Conservation (phyloP, 2,888 invertebrate species). For the Acanthosepion lycidas region DNA sequence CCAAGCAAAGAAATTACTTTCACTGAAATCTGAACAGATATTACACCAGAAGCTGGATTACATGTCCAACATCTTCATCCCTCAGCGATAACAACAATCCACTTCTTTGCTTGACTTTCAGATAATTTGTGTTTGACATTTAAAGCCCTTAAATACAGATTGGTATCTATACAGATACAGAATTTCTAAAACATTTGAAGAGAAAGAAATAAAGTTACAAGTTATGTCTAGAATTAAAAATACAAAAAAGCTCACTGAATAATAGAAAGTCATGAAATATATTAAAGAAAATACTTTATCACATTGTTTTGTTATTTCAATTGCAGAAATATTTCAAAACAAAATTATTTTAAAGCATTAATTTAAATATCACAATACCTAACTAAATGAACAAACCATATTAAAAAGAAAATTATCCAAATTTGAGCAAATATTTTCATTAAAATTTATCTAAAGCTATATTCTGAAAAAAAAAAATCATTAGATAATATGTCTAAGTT, state of each 20-base stretch:
- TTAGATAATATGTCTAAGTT: too few relatives aligned
- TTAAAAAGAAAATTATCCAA: too few relatives aligned
- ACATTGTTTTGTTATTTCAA: neutral
- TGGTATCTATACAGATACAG: neutral
- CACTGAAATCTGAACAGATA: neutral
- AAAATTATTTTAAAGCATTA: neutral
- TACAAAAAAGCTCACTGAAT: neutral
- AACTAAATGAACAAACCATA: too few relatives aligned
- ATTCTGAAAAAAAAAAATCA: too few relatives aligned
- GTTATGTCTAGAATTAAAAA: neutral
- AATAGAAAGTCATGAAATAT: neutral
- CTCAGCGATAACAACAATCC: neutral
- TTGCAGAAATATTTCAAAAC: neutral
- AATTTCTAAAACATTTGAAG: neutral
- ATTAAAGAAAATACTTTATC: neutral
- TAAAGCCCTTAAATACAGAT: neutral
- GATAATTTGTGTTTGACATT: neutral
- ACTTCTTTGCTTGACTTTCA: neutral
- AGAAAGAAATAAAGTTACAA: neutral
- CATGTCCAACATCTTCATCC: too few relatives aligned
- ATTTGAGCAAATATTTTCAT: too few relatives aligned
- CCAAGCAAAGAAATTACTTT: neutral
- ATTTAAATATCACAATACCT: neutral
- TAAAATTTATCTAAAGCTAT: too few relatives aligned
- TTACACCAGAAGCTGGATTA: neutral